Conservation (phyloP, 2,113 vertebrate genomes). For the Nycticorax nycticorax region DNA sequence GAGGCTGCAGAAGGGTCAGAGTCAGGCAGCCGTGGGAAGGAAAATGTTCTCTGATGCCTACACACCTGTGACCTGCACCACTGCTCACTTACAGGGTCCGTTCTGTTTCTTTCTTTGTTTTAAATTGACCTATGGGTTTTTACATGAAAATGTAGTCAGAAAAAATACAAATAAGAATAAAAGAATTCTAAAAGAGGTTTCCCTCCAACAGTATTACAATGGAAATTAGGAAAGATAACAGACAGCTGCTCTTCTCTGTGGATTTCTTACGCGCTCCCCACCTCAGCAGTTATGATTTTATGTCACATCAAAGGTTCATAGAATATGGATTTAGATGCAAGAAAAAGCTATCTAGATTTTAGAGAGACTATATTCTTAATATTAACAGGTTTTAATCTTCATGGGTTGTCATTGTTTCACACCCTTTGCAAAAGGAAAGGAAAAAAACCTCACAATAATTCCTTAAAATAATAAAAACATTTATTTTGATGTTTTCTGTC, state of each 20-base stretch:
- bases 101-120: neutral
- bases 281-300: neutral
- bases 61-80: neutral
- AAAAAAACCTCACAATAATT: neutral
- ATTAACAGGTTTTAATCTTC: neutral
- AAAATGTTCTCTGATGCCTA: neutral
- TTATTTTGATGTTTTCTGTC: neutral
- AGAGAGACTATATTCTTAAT: neutral
- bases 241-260: neutral
- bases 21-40: neutral
- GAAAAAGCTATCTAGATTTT: neutral
- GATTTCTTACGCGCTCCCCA: neutral
- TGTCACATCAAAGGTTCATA: neutral
- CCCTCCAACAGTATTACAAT: fast-evolving
- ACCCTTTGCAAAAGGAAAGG: neutral
- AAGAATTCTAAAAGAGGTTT: neutral
- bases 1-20: neutral
- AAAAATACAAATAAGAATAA: neutral
- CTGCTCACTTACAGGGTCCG: neutral
- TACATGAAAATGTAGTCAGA: neutral
- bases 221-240: neutral
- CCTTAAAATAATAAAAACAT: neutral
- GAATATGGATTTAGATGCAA: neutral
- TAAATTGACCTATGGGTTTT: neutral
- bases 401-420: neutral